Evolutionary conservation across 2,797 vertebrate genomes (phyloP), one percentile per base, ranked within the genome.

Genomic region (Melanotaenia boesemani): DNA sequence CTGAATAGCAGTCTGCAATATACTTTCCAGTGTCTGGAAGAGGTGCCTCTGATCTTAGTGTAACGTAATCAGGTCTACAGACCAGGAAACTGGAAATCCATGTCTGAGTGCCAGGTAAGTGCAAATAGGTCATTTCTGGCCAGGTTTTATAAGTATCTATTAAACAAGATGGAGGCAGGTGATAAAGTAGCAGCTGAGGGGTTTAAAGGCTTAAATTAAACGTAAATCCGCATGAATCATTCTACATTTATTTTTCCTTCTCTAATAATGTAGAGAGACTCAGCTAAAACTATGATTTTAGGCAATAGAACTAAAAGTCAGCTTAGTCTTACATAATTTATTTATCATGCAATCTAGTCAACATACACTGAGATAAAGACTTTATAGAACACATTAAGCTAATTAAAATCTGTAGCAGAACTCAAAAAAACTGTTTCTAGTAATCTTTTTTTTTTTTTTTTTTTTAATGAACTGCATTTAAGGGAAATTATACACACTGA

Each of bases 71-170:
- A 80, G 76, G 77, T 79, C 85, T 81, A 80, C 77, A 78, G 83
- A 87, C 59, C 82, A 80, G 86, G 76, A 88, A 90, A 85, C 86
- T 88, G 77, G 77, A 85, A 92, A 91, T 86, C 85, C 76, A 62
- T 64, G 75, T 85, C 72, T 80, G 82, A 88, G 74, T 28, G 80
- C 71, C 76, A 85, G 81, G 78, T 86, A 77, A 92, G 78, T 83
- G 81, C 84, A 70, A 85, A 86, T 79, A 72, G 74, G 48, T 76
- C 57, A 72, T 88, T 88, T 88, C 68, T 70, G 75, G 70, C 34
- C 70, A 63, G 73, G 68, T 84, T 86, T 34, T 67, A 80, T 80
- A 36, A 67, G 1, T 39, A 48, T 72, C 64, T 70, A 62, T 70
- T 30, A 65, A 83, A 71, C 58, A 78, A 84, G 74, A 81, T 48